Base-by-base conservation (phyloP, 2,797 vertebrate genomes). In the Leucoraja ocellata region DNA sequence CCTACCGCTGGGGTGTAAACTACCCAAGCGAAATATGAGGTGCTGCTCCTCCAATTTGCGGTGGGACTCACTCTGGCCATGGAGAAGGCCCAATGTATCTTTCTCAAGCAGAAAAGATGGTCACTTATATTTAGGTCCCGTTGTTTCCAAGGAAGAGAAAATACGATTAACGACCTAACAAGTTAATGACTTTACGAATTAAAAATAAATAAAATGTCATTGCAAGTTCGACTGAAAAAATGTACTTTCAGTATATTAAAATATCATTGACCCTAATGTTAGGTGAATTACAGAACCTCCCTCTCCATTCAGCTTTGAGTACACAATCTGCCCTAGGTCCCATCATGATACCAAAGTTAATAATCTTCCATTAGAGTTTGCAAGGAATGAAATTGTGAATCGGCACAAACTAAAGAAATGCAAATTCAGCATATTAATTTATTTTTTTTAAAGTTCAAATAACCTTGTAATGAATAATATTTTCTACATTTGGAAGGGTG, bases 291-390 rank as follows among this genome's bases (percentile, higher is more conserved):
- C 14, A 68, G 84, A 68, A 88, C 84, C 84, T 68, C 84, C n/a
- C n/a, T n/a, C n/a, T n/a, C n/a, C n/a, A n/a, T n/a, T n/a, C n/a
- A 68, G n/a, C 32, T 88, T 68, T 68, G 61, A 68, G 21, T 68
- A 32, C 16, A 68, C n/a, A 88, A 88, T 68, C 63, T 88, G 84
- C 63, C 84, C 84, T 88, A n/a, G 84, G 84, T 68, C 84, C 84
- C n/a, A 36, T 18, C 1, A 18, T 16, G 14, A 88, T 36, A 18
- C 32, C 61, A 68, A 32, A 36, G 61, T 68, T 88, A 88, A 68
- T 88, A 88, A 88, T 68, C 84, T 88, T 63, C 84, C 3, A 68
- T 68, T 88, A 68, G 61, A 21, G 32, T 88, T 32, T 88, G 7
- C n/a, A 65, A 88, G 68, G 84, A 88, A 88, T 65, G 61, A 65